A percentile compares a stretch with the other conserved stretches of the same genome.
These are phyloP conservation scores for Penaeus chinensis DNA, from an alignment of 1,140 invertebrate species.

Conservation along the genomic window DNA sequence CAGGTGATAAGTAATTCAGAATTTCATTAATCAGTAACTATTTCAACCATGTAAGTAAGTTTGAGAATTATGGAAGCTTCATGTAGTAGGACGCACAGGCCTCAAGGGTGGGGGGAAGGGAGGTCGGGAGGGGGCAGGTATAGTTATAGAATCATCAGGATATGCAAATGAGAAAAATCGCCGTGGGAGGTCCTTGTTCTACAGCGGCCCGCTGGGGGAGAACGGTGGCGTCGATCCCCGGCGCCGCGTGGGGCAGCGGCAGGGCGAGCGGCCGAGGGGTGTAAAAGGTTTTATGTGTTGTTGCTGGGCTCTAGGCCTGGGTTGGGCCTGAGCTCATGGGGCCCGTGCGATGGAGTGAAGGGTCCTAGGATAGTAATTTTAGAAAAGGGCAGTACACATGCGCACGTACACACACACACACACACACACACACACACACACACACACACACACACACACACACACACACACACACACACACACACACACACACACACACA, in stretches of 20 bases:
- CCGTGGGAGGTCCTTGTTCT: slow-evolving; percentile 37
- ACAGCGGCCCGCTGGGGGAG: slow-evolving; percentile 32
- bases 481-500: background rate
- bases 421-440: background rate
- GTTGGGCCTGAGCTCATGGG: no score
- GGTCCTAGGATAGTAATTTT: no score
- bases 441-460: background rate
- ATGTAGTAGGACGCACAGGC: background rate
- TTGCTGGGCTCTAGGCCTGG: no score
- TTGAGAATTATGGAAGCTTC: background rate
- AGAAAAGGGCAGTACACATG: no score
- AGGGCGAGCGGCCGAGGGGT: no score
- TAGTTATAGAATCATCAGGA: slow-evolving; percentile 47
- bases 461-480: background rate
- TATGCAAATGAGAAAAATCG: slow-evolving; percentile 39
- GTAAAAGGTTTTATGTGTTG: no score
- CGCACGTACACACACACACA: background rate
- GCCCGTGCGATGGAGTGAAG: no score
- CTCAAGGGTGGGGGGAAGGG: background rate
- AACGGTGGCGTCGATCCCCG: background rate
- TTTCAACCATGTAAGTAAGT: no score
- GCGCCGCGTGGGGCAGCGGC: no score
- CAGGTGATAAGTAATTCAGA: no score
- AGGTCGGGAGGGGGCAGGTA: background rate
- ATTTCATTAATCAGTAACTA: no score